Base-by-base conservation (phyloP, 30 jellyfish, hydroid and myxozoan genomes). In the Pelagia noctiluca region DNA sequence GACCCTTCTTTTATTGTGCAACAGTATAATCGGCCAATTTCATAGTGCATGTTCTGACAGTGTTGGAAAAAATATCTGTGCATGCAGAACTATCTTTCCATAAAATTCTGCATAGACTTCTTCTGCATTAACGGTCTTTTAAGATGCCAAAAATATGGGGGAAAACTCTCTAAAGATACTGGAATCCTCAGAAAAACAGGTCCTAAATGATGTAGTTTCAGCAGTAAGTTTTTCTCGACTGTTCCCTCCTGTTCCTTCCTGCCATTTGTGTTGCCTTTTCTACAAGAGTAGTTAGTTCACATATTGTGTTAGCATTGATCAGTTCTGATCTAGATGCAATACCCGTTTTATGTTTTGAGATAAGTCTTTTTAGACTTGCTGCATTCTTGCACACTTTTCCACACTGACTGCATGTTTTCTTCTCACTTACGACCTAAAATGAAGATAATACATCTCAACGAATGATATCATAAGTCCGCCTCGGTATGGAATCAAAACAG, bases 101-200 rank as follows among this genome's bases (percentile, higher is more conserved):
- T 42, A 42, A 42, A 42, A 42, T 42, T 8, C 16, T 42, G 57
- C 57, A 42, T 42, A 42, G 57, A 42, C 8, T 42, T 42, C 16
- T 42, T 42, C 57, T 42, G 57, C 8, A 42, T 42, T 42, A 42
- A 8, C 57, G 57, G 12, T 42, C 57, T 42, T 42, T 42, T 42
- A 16, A 42, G 16, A 42, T 42, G 57, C 57, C 8, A 16, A 42
- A 42, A 5, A 42, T 42, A 42, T 42, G 57, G 16, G 57, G 57
- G 57, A 42, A 42, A 42, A 42, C 57, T 42, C 57, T 42, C 16
- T 42, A 42, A 42, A 42, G 57, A 42, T 42, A 42, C 57, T 42
- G 57, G 57, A 42, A 42, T 42, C 16, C 57, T 42, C 57, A 42
- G 57, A 42, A 42, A 42, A 42, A 42, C 57, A 42, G 57, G 57